phyloP scores from a whole-genome alignment of 1,140 invertebrate species.

The Branchinecta lynchi region DNA sequence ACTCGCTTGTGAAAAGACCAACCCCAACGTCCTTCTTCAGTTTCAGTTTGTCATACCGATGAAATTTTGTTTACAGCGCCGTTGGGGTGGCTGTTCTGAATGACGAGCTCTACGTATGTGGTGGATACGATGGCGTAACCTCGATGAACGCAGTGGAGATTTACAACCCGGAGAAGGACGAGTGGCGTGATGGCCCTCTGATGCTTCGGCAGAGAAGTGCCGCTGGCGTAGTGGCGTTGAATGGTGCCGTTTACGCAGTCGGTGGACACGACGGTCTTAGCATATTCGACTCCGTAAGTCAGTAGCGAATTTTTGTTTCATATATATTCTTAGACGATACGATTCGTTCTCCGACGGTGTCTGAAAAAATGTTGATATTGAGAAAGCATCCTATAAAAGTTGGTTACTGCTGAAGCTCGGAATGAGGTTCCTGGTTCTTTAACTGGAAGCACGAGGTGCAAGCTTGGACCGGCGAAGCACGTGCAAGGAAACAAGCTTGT shows the following conservation, averaged over 20 bases:
- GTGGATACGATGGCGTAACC: constrained; percentile 74
- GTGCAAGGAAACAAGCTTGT: too few species aligned
- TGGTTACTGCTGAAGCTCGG: too few species aligned
- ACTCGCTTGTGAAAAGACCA: too few species aligned
- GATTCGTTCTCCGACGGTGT: not conserved
- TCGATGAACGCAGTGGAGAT: constrained; percentile 70
- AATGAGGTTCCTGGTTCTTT: too few species aligned
- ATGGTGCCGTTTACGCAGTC: constrained; percentile 63
- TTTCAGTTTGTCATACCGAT: too few species aligned
- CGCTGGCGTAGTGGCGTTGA: constrained; percentile 65
- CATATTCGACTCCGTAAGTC: constrained; percentile 64
- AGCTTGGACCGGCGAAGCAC: too few species aligned
- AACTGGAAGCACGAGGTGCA: too few species aligned
- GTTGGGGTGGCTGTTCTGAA: constrained; percentile 67
- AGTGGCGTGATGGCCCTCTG: constrained; percentile 48
- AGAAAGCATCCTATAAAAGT: not conserved
- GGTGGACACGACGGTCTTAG: constrained; percentile 73
- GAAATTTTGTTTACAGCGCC: constrained; percentile 40
- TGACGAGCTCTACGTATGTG: constrained; percentile 66
- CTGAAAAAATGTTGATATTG: not conserved
- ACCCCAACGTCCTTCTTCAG: too few species aligned
- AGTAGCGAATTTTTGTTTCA: constrained; percentile 13
- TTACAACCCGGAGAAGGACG: constrained; percentile 55
- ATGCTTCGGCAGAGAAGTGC: constrained; percentile 81
- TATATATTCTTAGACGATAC: constrained; percentile 14